Evolutionary conservation across 2,888 invertebrate genomes (phyloP).

Genomic region (Latrodectus elegans): DNA sequence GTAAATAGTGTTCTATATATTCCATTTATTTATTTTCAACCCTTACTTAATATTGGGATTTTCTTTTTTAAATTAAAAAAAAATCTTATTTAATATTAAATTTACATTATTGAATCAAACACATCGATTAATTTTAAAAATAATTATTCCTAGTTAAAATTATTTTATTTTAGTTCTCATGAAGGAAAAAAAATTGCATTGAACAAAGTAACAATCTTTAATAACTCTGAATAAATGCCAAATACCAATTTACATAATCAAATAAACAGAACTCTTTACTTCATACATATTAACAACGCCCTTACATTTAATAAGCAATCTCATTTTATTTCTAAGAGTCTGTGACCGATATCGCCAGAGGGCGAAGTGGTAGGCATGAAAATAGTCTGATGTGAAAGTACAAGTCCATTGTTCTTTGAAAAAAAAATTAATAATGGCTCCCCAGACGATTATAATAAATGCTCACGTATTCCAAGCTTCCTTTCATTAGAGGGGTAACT

Average conservation of each 20-base stretch:
- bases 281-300: slow-evolving; percentile 8
- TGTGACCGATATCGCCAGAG: slow-evolving; percentile 18
- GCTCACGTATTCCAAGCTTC: slow-evolving; percentile 58
- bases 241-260: slow-evolving; percentile 15
- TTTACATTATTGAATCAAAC: too few relatives aligned
- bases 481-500: slow-evolving; percentile 38
- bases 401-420: slow-evolving; percentile 49
- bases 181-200: neutral
- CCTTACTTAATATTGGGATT: too few relatives aligned
- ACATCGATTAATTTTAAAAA: too few relatives aligned
- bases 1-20: too few relatives aligned
- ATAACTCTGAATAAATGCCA: neutral
- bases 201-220: neutral
- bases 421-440: slow-evolving; percentile 15
- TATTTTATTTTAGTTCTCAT: too few relatives aligned
- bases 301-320: neutral
- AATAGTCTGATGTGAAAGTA: slow-evolving; percentile 28
- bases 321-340: neutral
- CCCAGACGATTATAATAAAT: slow-evolving; percentile 60
- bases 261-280: slow-evolving; percentile 17
- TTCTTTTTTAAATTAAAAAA: too few relatives aligned
- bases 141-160: too few relatives aligned
- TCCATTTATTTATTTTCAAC: too few relatives aligned
- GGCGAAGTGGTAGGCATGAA: slow-evolving; percentile 16
- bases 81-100: too few relatives aligned